Percentiles rank a stretch among this genome's conserved stretches.
Conservation (phyloP, 2,888 invertebrate species). For the Agrypnus murinus region DNA sequence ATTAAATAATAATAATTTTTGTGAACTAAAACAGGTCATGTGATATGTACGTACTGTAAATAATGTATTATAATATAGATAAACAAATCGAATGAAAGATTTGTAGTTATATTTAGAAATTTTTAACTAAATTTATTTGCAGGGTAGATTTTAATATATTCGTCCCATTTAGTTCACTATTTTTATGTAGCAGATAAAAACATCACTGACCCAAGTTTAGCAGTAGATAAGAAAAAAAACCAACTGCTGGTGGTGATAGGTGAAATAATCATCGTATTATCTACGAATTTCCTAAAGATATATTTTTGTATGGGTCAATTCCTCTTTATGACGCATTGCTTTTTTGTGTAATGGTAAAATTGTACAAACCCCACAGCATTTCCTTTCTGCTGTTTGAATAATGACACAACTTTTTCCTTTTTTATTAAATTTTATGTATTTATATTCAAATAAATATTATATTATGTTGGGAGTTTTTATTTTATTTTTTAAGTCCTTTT, state of each 20-base stretch:
- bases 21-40: slow-evolving; percentile 39
- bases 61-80: slow-evolving; percentile 43
- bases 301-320: slow-evolving; percentile 42
- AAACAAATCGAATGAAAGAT: slow-evolving; percentile 21
- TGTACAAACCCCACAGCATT: slow-evolving; percentile 3
- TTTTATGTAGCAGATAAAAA: slow-evolving; percentile 27
- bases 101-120: slow-evolving; percentile 11
- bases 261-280: slow-evolving; percentile 18
- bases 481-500: background rate
- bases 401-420: slow-evolving; percentile 5
- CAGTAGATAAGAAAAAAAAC: slow-evolving; percentile 32
- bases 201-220: slow-evolving; percentile 21
- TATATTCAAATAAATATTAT: slow-evolving; percentile 28
- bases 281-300: slow-evolving; percentile 36
- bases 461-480: slow-evolving; percentile 26
- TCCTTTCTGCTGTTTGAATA: slow-evolving; percentile 18
- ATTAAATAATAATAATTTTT: slow-evolving; percentile 1
- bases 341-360: slow-evolving; percentile 11
- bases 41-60: slow-evolving; percentile 50
- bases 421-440: slow-evolving; percentile 25
- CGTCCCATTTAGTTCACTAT: slow-evolving; percentile 29
- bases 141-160: slow-evolving; percentile 17
- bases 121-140: slow-evolving; percentile 27
- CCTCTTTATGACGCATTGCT: slow-evolving; percentile 13
- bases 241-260: slow-evolving; percentile 25